Evolutionary conservation across 2,113 vertebrate species (phyloP).

Genomic region (Camelus dromedarius): DNA sequence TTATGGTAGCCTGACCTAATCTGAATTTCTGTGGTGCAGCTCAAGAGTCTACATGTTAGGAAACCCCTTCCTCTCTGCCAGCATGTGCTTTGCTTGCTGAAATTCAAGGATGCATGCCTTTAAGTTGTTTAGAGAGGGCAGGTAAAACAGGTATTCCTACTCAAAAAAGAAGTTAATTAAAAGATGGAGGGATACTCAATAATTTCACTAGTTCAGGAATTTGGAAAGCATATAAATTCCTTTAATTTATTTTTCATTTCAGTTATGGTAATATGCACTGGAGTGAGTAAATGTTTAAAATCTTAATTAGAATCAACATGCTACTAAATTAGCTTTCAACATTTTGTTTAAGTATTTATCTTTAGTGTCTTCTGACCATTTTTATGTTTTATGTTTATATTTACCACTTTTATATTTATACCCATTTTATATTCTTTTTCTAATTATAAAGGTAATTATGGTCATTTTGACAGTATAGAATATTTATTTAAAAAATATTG

Average conservation of each 20-base stretch:
- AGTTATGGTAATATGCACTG: neutral
- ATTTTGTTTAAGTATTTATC: neutral
- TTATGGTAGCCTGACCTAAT: neutral
- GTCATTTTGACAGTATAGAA: neutral
- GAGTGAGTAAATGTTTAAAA: neutral
- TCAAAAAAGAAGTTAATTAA: neutral
- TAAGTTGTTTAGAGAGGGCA: neutral
- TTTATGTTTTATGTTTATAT: neutral
- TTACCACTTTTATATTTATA: neutral
- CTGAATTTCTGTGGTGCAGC: neutral
- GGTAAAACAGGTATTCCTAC: neutral
- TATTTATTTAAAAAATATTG: neutral
- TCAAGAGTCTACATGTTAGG: neutral
- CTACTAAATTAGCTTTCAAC: conserved; percentile 39
- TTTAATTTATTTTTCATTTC: neutral
- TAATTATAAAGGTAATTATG: neutral
- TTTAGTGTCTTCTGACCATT: neutral
- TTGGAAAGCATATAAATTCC: neutral
- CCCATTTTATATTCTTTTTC: neutral
- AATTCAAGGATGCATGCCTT: neutral
- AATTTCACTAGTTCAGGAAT: neutral
- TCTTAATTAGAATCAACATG: conserved; percentile 57
- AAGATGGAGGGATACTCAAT: neutral
- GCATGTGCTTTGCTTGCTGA: neutral
- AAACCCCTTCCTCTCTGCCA: neutral